These are phyloP conservation scores for Hipposideros armiger DNA, from an alignment of 2,113 vertebrate genomes.

Conservation along the genomic window DNA sequence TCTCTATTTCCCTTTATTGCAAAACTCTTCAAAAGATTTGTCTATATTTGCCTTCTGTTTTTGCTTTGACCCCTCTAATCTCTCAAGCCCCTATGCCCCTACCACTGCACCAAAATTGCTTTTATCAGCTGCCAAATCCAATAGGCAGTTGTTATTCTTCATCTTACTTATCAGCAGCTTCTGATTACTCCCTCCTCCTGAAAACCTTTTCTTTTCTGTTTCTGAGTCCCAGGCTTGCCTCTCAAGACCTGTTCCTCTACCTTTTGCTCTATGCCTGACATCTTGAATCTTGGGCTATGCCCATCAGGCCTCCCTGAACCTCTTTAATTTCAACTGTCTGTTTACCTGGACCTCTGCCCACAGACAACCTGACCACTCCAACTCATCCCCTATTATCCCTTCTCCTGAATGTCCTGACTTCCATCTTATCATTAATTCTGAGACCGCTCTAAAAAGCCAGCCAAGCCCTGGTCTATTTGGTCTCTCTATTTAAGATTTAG, in stretches of 20 bases:
- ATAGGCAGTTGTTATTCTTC: not conserved
- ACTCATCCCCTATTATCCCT: not conserved
- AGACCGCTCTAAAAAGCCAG: slow-evolving; percentile 42
- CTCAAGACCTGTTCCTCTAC: not conserved
- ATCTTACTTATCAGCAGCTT: not conserved
- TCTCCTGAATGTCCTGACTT: not conserved
- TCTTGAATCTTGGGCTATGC: not conserved
- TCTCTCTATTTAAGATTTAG: slow-evolving; percentile 6
- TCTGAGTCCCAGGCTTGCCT: slow-evolving; percentile 5
- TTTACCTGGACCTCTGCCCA: not conserved
- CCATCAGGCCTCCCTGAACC: not conserved
- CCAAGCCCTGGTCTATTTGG: not conserved
- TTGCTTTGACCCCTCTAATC: not conserved
- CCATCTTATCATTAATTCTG: not conserved
- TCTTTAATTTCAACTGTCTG: not conserved
- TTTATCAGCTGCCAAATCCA: not conserved
- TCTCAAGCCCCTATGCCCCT: not conserved
- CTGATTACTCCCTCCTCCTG: not conserved
- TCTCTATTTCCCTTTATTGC: not conserved
- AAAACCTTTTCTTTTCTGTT: not conserved
- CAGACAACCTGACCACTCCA: not conserved
- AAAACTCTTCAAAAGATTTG: slow-evolving; percentile 27
- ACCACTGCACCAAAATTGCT: not conserved
- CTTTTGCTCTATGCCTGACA: not conserved
- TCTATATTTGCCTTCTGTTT: not conserved